Evolutionary conservation across 2,888 invertebrate genomes (phyloP), one percentile per base, ranked within the genome.

Genomic region (Laspeyria flexula): DNA sequence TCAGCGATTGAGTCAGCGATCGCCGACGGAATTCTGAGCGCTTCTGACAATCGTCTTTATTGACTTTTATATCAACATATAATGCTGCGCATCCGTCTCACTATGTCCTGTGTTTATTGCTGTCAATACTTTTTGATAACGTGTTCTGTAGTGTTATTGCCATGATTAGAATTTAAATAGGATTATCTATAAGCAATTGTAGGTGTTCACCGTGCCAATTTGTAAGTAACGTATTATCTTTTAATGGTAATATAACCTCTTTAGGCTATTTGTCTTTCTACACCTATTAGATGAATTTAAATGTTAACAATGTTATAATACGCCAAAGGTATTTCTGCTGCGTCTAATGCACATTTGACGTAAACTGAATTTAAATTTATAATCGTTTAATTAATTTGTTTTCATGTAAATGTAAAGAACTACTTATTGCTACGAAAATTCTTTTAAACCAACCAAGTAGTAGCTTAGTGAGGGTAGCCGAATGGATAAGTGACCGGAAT

Each of bases 21-120:
- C 65, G 66, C 54, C 45, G 34, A 5, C 51, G 47, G 78, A 79
- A 80, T 82, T 71, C 62, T 74, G 75, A 83, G 60, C 65, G 66
- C 18, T 75, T 73, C 74, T 61, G 60, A 65, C 65, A 65, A 73
- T 57, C 53, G 53, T 64, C 59, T 62, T 73, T 77, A 77, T 76
- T 75, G 77, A 73, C 66, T 63, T 64, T 60, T 67, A 65, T 64
- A 73, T 66, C 54, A 68, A 52, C 44, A 54, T 56, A 47, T 60
- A 64, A 66, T 50, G 29, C 23, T 57, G 40, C 39, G 55, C 59
- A 60, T 69, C 67, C 67, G 60, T 55, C 48, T 21, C 25, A 13
- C 15, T 46, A 43, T 66, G 53, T 58, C 63, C 55, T 57, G 47
- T 48, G 48, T 64, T 63, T 60, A 61, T 63, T 12, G 56, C 44